Evolutionary conservation across 2,888 invertebrate species (phyloP), one percentile per base, ranked within the genome.

Genomic region (Eristalis arbustorum): DNA sequence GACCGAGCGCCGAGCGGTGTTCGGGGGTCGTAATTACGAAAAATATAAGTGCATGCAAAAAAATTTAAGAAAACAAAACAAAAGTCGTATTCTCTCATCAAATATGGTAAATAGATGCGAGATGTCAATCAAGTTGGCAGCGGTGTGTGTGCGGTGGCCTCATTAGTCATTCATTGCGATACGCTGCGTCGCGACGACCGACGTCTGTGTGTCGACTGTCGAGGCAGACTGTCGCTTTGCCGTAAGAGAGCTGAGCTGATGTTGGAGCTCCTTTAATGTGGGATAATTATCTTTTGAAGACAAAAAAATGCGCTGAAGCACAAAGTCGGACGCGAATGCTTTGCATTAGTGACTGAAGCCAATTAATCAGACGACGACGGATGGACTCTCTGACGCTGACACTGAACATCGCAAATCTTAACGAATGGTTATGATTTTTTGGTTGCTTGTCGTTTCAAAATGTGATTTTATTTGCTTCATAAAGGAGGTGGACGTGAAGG

Each of bases 31-130:
- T 87, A 83, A 83, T 83, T 83, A 87, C 75, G 42, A 72, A 83
- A 71, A 84, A 72, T 78, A 83, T 72, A 87, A 67, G 72, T 75
- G 73, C 77, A 85, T 71, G 68, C 69, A 78, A 77, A 81, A 84
- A 84, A 85, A 31, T 69, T 61, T 31, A 57, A 14, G 42, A 62
- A 67, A 67, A 25, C 14, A 22, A 59, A 63, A 42, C 28, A 71
- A 57, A 62, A 66, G 23, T 13, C 56, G 42, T 76, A 76, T 83
- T 79, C 75, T 64, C 77, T 87, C 87, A 87, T 87, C 87, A 87
- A 75, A 83, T 87, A 87, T 87, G 87, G 87, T 87, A 87, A 87
- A 71, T 61, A 87, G 83, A 87, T 87, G 87, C 87, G 83, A 83
- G 77, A 87, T 87, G 87, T 87, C 87, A 87, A 87, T 87, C 87